Percentiles rank a stretch among this genome's conserved stretches.
These are phyloP conservation scores for Thamnophis elegans DNA, from an alignment of 2,797 vertebrate species.

Conservation along the genomic window DNA sequence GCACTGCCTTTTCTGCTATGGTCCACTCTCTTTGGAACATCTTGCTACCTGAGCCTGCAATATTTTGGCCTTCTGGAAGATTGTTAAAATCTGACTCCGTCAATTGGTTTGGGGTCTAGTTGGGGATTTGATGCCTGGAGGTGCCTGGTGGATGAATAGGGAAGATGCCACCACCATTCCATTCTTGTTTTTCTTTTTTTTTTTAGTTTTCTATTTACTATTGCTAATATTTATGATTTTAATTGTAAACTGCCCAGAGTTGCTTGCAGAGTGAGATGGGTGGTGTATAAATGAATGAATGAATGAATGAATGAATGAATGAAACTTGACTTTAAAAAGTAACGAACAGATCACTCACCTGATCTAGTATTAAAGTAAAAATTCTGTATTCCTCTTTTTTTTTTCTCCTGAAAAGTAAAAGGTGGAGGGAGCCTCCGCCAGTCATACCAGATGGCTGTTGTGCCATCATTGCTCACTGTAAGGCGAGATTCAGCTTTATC, in stretches of 20 bases:
- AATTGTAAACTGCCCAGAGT: not conserved
- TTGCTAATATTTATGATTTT: not conserved
- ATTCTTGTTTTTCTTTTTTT: not conserved
- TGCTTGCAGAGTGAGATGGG: not conserved
- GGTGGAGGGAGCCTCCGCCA: constrained; percentile 78
- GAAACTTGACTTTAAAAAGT: not conserved
- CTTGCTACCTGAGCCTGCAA: not conserved
- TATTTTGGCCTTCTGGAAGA: not conserved
- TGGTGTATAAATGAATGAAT: not conserved
- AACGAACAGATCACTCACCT: constrained; percentile 69
- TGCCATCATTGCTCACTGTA: constrained; percentile 84
- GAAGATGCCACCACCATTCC: not conserved
- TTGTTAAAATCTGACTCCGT: not conserved
- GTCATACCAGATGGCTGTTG: constrained; percentile 81
- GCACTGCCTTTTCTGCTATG: not conserved
- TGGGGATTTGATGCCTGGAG: not conserved
- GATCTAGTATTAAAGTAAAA: constrained; percentile 86
- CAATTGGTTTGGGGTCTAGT: not conserved
- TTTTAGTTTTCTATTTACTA: not conserved
- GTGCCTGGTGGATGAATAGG: not conserved
- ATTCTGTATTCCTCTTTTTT: constrained; percentile 48
- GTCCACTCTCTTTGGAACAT: not conserved
- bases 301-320: not conserved
- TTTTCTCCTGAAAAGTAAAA: constrained; percentile 66
- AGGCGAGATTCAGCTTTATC: constrained; percentile 76